Conservation (phyloP, 2,113 vertebrate species). For the Loxodonta africana region DNA sequence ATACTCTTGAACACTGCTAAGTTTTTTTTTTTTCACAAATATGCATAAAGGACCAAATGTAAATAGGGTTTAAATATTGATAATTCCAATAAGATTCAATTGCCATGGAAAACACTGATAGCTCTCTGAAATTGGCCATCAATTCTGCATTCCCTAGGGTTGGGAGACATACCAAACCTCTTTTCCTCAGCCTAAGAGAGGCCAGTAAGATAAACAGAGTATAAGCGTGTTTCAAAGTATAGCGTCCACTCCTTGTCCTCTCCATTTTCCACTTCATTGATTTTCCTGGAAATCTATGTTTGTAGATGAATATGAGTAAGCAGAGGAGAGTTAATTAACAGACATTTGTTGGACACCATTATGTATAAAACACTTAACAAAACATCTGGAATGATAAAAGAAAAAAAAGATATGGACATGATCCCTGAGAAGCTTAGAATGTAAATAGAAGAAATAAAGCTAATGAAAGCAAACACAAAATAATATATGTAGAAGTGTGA, state of each 20-base stretch:
- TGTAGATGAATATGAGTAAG: neutral
- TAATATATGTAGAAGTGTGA: neutral
- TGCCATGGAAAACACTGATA: neutral
- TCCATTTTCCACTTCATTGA: neutral
- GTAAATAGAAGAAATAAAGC: constrained; percentile 22
- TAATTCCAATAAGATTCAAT: constrained; percentile 37
- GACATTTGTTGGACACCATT: neutral
- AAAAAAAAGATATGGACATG: neutral
- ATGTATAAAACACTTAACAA: neutral
- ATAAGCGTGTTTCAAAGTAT: neutral
- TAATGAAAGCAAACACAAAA: neutral
- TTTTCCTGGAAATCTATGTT: constrained; percentile 55
- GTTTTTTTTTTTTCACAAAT: neutral
- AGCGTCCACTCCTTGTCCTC: neutral
- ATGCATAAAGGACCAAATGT: neutral
- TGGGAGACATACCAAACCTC: neutral
- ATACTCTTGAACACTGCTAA: constrained; percentile 20
- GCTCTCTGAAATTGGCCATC: neutral
- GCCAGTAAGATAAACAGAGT: neutral
- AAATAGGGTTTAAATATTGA: neutral
- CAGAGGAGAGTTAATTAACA: neutral
- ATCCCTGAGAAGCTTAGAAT: neutral
- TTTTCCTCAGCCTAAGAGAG: neutral
- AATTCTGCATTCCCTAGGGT: neutral
- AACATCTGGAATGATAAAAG: neutral